phyloP scores from a whole-genome alignment of 2,113 vertebrate genomes.

The Psephotus haematonotus region DNA sequence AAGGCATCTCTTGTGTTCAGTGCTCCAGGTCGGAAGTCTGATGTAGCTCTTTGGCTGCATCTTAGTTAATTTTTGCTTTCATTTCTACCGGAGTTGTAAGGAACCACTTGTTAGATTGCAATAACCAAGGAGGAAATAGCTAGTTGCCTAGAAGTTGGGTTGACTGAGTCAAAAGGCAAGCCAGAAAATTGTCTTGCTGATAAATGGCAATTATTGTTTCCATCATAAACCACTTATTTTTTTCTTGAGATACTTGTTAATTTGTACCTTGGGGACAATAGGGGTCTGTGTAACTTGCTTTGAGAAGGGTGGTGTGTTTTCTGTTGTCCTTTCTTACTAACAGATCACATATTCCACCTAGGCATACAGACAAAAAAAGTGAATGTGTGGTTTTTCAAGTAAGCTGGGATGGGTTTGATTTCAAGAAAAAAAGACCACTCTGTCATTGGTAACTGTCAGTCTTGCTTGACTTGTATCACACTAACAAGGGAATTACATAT shows the following conservation, averaged over 20 bases:
- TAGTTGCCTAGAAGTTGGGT: neutral
- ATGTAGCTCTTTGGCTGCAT: neutral
- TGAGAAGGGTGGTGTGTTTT: neutral
- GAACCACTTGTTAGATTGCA: neutral
- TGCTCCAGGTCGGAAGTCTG: neutral
- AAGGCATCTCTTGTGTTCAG: neutral
- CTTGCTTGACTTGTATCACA: neutral
- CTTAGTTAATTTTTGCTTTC: neutral
- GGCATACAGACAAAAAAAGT: neutral
- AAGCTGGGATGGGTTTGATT: neutral
- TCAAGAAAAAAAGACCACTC: neutral
- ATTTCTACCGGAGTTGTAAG: neutral
- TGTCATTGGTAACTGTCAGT: neutral
- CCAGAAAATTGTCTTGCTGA: neutral
- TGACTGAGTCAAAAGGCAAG: neutral
- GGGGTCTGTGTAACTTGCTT: neutral
- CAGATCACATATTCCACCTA: neutral
- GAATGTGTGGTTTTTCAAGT: neutral
- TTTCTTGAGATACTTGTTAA: neutral
- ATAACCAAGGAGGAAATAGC: neutral
- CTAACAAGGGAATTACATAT: neutral
- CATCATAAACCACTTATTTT: neutral
- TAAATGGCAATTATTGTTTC: neutral
- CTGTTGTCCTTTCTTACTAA: neutral
- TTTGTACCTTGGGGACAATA: neutral